These are phyloP conservation scores for Carterocephalus palaemon DNA, from an alignment of 2,888 invertebrate genomes.

Conservation along the genomic window DNA sequence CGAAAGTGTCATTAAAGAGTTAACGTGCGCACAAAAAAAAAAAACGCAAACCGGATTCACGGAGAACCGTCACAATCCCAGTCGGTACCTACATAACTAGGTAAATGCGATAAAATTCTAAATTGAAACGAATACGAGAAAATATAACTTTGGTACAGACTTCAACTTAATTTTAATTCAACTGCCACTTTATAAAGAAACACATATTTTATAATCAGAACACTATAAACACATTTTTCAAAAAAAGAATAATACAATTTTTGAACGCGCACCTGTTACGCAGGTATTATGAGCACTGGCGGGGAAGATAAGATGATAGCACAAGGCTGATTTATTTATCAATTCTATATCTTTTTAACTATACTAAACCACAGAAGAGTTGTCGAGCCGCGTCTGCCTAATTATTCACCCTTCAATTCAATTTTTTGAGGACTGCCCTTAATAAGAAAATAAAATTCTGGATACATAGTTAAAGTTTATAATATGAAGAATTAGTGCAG, in stretches of 20 bases:
- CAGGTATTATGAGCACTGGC: conserved; percentile 10
- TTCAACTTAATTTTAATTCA: background rate
- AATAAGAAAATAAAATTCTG: too few species aligned
- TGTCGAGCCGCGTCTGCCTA: too few species aligned
- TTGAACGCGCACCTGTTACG: conserved; percentile 10
- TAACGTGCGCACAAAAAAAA: too few species aligned
- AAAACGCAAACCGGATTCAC: too few species aligned
- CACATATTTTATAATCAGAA: background rate
- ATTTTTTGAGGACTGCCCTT: background rate
- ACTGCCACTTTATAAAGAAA: conserved; percentile 14
- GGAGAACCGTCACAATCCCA: too few species aligned
- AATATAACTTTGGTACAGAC: background rate
- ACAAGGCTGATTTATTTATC: conserved; percentile 11
- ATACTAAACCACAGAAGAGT: background rate
- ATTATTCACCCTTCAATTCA: too few species aligned
- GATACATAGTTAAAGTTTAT: too few species aligned
- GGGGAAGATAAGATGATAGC: conserved; percentile 7
- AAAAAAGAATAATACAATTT: background rate
- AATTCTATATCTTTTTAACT: conserved; percentile 8
- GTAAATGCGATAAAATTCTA: too few species aligned
- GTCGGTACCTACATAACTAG: too few species aligned
- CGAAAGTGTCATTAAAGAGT: too few species aligned
- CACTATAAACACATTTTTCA: background rate
- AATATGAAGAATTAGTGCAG: too few species aligned
- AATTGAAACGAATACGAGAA: too few species aligned